Evolutionary conservation across 1,140 invertebrate genomes (phyloP).

Genomic region (Armadillidium nasatum): DNA sequence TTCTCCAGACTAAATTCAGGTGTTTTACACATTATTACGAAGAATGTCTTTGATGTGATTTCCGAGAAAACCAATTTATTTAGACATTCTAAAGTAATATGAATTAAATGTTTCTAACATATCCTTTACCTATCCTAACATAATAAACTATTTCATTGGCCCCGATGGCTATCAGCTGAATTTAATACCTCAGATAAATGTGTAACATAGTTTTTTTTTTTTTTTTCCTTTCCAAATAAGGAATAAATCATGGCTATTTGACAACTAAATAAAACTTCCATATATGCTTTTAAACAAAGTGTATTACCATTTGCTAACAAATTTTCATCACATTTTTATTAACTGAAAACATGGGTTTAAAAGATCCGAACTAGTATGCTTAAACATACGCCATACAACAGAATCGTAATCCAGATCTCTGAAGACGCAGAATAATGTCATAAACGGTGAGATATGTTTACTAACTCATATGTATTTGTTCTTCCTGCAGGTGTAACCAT

Average conservation of each 20-base stretch:
- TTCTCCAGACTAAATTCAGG: too few relatives aligned
- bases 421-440: too few relatives aligned
- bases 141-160: conserved; percentile 8
- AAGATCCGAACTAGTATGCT: too few relatives aligned
- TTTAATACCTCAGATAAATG: too few relatives aligned
- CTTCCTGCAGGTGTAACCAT: conserved; percentile 88
- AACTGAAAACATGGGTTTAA: too few relatives aligned
- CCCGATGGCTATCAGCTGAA: conserved; percentile 3
- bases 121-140: conserved; percentile 5
- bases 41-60: not conserved
- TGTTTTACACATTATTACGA: not conserved
- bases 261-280: not conserved
- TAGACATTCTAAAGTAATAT: conserved; percentile 5
- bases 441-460: too few relatives aligned
- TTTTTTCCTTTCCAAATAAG: too few relatives aligned
- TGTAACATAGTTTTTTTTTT: too few relatives aligned
- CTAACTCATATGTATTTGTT: conserved; percentile 54
- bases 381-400: too few relatives aligned
- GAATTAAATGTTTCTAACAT: conserved; percentile 1
- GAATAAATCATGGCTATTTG: not conserved
- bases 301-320: conserved; percentile 1
- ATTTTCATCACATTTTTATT: not conserved
- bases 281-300: not conserved
- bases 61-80: not conserved
- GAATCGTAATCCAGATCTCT: too few relatives aligned